Percentiles rank a stretch among this genome's conserved stretches.
phyloP scores from a whole-genome alignment of 2,888 invertebrate species.

The Agrotis puta region DNA sequence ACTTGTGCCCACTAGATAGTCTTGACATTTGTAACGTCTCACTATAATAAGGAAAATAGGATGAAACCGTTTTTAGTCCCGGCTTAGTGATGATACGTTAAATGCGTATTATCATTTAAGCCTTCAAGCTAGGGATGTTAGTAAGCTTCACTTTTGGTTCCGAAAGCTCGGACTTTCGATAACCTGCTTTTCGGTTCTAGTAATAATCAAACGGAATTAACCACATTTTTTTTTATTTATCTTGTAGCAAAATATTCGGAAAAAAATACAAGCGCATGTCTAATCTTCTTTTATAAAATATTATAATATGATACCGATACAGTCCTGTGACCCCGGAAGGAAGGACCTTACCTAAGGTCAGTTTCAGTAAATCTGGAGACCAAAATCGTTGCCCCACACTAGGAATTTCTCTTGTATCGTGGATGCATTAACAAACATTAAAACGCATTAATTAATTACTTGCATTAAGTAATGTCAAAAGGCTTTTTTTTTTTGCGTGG shows the following conservation, averaged over 20 bases:
- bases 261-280: not conserved
- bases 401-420: too few species aligned
- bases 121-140: slow-evolving; percentile 45
- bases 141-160: slow-evolving; percentile 43
- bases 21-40: slow-evolving; percentile 23
- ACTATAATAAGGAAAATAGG: slow-evolving; percentile 14
- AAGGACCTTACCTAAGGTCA: too few species aligned
- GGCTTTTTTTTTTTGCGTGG: too few species aligned
- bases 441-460: not conserved
- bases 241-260: not conserved
- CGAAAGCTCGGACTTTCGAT: slow-evolving; percentile 43
- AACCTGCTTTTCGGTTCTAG: slow-evolving; percentile 39
- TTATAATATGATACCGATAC: too few species aligned
- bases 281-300: not conserved
- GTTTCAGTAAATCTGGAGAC: too few species aligned
- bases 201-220: slow-evolving; percentile 25
- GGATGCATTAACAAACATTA: too few species aligned
- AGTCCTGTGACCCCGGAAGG: too few species aligned
- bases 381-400: too few species aligned
- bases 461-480: too few species aligned
- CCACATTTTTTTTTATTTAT: not conserved
- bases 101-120: slow-evolving; percentile 50
- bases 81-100: slow-evolving; percentile 46
- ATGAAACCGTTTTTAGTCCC: slow-evolving; percentile 33
- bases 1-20: not conserved